These are phyloP conservation scores for Xiphophorus birchmanni DNA, from an alignment of 2,797 vertebrate species.

Conservation along the genomic window DNA sequence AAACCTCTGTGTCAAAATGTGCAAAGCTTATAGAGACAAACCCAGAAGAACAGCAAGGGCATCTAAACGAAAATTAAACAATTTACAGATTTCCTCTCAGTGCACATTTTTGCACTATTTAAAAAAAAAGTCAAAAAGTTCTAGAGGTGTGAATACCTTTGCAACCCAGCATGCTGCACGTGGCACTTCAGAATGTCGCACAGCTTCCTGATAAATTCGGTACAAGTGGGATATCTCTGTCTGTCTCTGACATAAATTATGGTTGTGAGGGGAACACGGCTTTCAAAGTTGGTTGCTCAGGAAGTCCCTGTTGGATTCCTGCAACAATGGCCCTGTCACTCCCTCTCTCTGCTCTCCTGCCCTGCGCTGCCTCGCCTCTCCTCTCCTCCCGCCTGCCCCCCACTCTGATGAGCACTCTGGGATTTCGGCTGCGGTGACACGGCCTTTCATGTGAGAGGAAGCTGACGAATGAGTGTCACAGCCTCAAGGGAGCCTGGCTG, in stretches of 20 bases:
- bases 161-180: background rate
- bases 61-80: background rate
- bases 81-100: background rate
- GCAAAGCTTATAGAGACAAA: background rate
- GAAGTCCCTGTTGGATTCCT: constrained; percentile 59
- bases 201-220: constrained; percentile 42
- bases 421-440: constrained; percentile 61
- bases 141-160: background rate
- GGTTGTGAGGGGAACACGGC: constrained; percentile 24
- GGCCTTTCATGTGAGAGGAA: constrained; percentile 62
- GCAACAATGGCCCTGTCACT: constrained; percentile 61
- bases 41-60: background rate
- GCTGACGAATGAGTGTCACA: constrained; percentile 57
- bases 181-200: constrained; percentile 33
- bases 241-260: constrained; percentile 58
- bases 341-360: constrained; percentile 16
- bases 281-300: constrained; percentile 60
- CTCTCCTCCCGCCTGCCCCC: constrained; percentile 30
- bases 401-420: constrained; percentile 65
- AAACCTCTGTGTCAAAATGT: background rate
- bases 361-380: constrained; percentile 23
- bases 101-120: background rate
- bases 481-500: constrained; percentile 41
- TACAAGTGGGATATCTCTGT: constrained; percentile 19
- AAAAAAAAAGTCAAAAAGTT: background rate